A percentile compares a stretch with the other conserved stretches of the same genome.
Evolutionary conservation across 2,888 invertebrate genomes (phyloP).

Genomic region (Leptopilina myrica): DNA sequence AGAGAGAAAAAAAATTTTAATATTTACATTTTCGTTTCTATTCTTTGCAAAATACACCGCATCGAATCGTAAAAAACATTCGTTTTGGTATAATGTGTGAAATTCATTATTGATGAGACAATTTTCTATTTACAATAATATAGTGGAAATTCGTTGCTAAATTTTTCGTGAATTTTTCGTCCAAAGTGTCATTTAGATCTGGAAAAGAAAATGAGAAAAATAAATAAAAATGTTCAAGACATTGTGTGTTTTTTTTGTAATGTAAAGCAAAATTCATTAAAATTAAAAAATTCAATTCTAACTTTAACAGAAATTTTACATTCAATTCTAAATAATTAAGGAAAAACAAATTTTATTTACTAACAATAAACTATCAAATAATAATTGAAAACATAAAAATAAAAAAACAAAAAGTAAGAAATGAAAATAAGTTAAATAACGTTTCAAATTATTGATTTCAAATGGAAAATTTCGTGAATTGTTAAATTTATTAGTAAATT

Average conservation of each 20-base stretch:
- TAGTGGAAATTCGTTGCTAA: constrained; percentile 61
- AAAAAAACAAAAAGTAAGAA: too few relatives aligned
- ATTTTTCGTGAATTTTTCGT: constrained; percentile 56
- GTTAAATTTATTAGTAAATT: too few relatives aligned
- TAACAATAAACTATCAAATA: too few relatives aligned
- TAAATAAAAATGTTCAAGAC: constrained; percentile 21
- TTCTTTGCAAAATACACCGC: constrained; percentile 45
- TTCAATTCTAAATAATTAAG: neutral
- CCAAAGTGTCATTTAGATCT: constrained; percentile 68
- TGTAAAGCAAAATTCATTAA: neutral
- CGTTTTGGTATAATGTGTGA: constrained; percentile 32
- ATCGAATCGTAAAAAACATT: constrained; percentile 3
- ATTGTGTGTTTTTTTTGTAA: neutral
- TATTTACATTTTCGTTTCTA: constrained; percentile 49
- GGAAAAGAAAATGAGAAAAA: constrained; percentile 61
- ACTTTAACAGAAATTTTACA: too few relatives aligned
- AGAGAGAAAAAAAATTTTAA: constrained; percentile 36
- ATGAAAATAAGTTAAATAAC: too few relatives aligned
- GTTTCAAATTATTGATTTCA: too few relatives aligned
- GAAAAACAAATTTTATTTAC: too few relatives aligned
- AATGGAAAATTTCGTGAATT: too few relatives aligned
- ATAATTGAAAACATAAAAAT: too few relatives aligned
- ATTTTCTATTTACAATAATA: constrained; percentile 67
- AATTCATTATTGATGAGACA: constrained; percentile 37
- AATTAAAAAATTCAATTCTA: neutral